Base-by-base conservation (phyloP, 2,797 vertebrate species). In the Lerista edwardsae region DNA sequence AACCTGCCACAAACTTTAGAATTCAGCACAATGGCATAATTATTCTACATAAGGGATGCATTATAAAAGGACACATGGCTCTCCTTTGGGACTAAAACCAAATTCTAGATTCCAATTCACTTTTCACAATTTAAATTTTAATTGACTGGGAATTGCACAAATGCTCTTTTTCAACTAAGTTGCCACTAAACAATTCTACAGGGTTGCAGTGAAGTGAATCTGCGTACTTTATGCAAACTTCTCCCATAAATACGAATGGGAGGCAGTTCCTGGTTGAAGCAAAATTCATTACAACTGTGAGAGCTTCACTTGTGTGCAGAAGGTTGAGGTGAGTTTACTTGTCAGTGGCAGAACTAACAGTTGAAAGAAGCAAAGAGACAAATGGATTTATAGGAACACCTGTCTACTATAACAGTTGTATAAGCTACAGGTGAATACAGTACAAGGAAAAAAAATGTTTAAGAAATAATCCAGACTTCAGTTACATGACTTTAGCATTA, bases 401-500 rank as follows among this genome's bases (percentile, higher is more conserved):
- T 86, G 85, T 86, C 83, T 89, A 89, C 87, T 88, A 93, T 86
- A 92, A 83, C 57, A 84, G 81, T 80, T 88, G 59, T 65, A 91
- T 1, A 92, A 91, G 86, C 90, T 91, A 85, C 25, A 47, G 57
- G 55, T 89, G 89, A 87, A 92, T 90, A 94, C 91, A 93, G 90
- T 91, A 94, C 91, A 91, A 90, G 65, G 69, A 59, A 84, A 91
- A 89, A 67, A 73, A 65, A 83, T 73, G 27, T 84, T 89, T 93
- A 96, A 94, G 91, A 88, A 93, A 94, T 89, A 93, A 93, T 90
- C 90, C 91, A 86, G 93, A 94, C 86, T 91, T 93, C 82, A 93
- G 81, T 90, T 94, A 92, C 82, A 89, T 90, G 94, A 93, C 92
- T 91, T 92, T 94, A 96, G 90, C 94, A 93, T 90, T 87, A 21